Evolutionary conservation across 2,888 invertebrate species (phyloP), one percentile per base, ranked within the genome.

Genomic region (Polia nebulosa): DNA sequence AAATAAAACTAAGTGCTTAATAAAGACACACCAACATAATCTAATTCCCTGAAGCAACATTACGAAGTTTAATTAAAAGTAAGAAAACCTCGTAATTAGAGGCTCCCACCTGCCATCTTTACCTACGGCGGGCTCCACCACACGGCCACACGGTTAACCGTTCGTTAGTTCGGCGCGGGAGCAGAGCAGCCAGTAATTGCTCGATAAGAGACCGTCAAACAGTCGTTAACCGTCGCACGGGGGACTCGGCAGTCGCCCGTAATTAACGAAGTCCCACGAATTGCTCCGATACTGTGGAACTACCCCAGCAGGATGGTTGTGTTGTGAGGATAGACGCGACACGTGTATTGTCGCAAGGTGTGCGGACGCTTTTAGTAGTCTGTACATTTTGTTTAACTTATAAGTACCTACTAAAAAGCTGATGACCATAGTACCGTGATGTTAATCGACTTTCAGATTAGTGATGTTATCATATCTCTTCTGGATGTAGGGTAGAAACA

Each of bases 181-280:
- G 76, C 62, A 63, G 76, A 57, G 76, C 62, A 63, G n/a, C n/a
- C 57, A 45, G 62, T 69, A 70, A 78, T 78, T 74, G 58, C 62
- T 71, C 76, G 62, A 60, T 60, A 75, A 75, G 76, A 75, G 61
- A 72, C 39, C 62, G 64, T 62, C 53, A 70, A 66, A 60, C 52
- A 69, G 70, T 57, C 74, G 62, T 78, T 78, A 73, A 53, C 52
- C 27, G 52, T 60, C 65, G 49, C 74, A 36, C 49, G 60, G 53
- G 73, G 68, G 73, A 56, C 45, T 44, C 45, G 47, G 53, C 25
- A 44, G 58, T 64, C 63, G 45, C 49, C 27, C 39, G 61, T 65
- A 66, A 74, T 78, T 78, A 78, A 74, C 60, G 29, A 51, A 68
- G 68, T 55, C 55, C 45, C 63, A 29, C 25, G 45, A 76, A 62